These are phyloP conservation scores for Conops quadrifasciatus DNA, from an alignment of 2,888 invertebrate species.

Conservation along the genomic window DNA sequence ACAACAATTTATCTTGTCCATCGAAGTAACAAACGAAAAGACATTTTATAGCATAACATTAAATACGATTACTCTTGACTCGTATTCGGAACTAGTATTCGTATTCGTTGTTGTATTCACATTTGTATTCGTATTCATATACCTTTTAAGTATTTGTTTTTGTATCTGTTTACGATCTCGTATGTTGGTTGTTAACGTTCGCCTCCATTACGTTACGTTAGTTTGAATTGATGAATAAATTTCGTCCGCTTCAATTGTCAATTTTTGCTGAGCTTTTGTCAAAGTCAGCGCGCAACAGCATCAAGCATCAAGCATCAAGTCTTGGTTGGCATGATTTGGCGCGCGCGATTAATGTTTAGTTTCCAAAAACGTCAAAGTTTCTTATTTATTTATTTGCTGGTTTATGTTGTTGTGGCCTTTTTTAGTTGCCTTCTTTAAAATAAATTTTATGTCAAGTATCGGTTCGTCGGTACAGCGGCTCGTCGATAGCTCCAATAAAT, in stretches of 20 bases:
- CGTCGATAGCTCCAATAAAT: slow-evolving; percentile 54
- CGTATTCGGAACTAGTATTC: not conserved
- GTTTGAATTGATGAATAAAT: slow-evolving; percentile 42
- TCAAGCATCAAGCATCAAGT: not conserved
- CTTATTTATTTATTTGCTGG: slow-evolving; percentile 26
- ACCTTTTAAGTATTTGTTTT: slow-evolving; percentile 14
- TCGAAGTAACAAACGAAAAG: slow-evolving; percentile 1
- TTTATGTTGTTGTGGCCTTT: slow-evolving; percentile 34
- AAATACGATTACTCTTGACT: not conserved
- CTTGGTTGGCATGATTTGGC: slow-evolving; percentile 14
- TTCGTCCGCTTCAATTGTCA: slow-evolving; percentile 32
- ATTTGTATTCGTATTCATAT: not conserved
- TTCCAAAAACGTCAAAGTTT: slow-evolving; percentile 28
- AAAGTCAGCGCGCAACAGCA: slow-evolving; percentile 7
- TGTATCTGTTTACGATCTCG: slow-evolving; percentile 32
- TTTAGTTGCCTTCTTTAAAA: slow-evolving; percentile 54
- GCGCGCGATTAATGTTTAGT: slow-evolving; percentile 31
- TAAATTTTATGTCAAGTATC: slow-evolving; percentile 59
- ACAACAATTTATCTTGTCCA: slow-evolving; percentile 40
- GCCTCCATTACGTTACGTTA: not conserved
- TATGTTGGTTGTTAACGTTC: slow-evolving; percentile 19
- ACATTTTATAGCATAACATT: slow-evolving; percentile 19
- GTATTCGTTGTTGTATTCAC: not conserved
- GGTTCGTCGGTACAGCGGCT: too few relatives aligned
- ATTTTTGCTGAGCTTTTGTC: slow-evolving; percentile 28